Conservation (phyloP, 2,888 invertebrate genomes). For the Halocaridina rubra region DNA sequence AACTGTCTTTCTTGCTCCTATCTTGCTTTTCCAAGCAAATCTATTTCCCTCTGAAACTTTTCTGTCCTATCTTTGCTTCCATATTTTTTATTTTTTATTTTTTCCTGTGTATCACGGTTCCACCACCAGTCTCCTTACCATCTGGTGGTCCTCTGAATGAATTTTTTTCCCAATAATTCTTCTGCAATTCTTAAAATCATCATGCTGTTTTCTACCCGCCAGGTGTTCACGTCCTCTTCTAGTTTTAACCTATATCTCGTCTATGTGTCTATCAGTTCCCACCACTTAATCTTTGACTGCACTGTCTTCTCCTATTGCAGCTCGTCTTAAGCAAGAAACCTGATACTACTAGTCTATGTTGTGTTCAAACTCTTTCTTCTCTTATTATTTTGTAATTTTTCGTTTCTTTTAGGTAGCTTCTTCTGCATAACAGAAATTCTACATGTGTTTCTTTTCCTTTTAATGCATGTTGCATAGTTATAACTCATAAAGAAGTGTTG, state of each 20-base stretch:
- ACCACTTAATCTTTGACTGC: constrained; percentile 12
- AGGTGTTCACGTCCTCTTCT: neutral
- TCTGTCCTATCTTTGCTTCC: no score
- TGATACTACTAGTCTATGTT: neutral
- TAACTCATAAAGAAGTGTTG: neutral
- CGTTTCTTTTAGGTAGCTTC: neutral
- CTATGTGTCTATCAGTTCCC: neutral
- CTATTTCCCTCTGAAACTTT: no score
- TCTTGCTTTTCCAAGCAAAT: no score
- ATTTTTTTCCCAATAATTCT: no score
- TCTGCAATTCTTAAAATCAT: no score
- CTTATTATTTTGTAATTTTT: neutral
- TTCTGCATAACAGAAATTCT: no score
- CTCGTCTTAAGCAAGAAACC: no score
- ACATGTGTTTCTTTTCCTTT: neutral
- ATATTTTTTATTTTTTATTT: constrained; percentile 1
- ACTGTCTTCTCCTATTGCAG: no score
- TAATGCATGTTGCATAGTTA: no score
- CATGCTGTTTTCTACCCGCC: no score
- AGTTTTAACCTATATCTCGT: neutral
- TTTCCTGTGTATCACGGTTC: neutral
- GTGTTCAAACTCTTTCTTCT: neutral
- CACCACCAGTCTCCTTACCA: neutral
- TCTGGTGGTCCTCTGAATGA: no score
- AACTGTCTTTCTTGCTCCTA: neutral